Conservation (phyloP, 2,113 vertebrate genomes). For the Panurus biarmicus region DNA sequence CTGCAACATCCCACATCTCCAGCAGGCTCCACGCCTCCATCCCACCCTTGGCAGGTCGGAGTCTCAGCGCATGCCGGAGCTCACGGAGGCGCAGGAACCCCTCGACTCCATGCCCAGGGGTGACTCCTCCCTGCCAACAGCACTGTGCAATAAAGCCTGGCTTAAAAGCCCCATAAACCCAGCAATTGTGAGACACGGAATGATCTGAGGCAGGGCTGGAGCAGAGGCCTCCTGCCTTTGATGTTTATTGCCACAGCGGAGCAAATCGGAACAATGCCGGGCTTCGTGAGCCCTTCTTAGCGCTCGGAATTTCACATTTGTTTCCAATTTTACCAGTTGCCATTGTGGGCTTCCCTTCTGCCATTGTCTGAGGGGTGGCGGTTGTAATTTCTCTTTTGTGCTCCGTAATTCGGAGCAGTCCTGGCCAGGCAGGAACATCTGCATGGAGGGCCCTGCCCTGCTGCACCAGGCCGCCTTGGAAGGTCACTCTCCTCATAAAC, state of each 20-base stretch:
- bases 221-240: constrained; percentile 55
- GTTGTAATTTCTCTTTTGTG: constrained; percentile 75
- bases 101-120: rapidly evolving
- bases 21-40: neutral
- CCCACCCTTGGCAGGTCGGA: neutral
- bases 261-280: constrained; percentile 36
- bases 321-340: constrained; percentile 70
- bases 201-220: constrained; percentile 24
- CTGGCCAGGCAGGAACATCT: constrained; percentile 72
- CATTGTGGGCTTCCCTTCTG: constrained; percentile 57
- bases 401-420: constrained; percentile 66
- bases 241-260: constrained; percentile 60
- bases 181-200: neutral
- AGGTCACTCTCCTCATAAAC: constrained; percentile 77
- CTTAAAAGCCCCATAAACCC: constrained; percentile 36
- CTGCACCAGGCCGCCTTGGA: constrained; percentile 59
- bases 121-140: neutral
- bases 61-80: rapidly evolving
- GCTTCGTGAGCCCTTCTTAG: constrained; percentile 11
- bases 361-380: constrained; percentile 71
- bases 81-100: neutral
- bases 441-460: constrained; percentile 60
- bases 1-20: neutral
- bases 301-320: constrained; percentile 62
- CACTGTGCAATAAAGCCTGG: neutral